phyloP scores from a whole-genome alignment of 2,113 vertebrate genomes.

The Leptobrachium leishanense region DNA sequence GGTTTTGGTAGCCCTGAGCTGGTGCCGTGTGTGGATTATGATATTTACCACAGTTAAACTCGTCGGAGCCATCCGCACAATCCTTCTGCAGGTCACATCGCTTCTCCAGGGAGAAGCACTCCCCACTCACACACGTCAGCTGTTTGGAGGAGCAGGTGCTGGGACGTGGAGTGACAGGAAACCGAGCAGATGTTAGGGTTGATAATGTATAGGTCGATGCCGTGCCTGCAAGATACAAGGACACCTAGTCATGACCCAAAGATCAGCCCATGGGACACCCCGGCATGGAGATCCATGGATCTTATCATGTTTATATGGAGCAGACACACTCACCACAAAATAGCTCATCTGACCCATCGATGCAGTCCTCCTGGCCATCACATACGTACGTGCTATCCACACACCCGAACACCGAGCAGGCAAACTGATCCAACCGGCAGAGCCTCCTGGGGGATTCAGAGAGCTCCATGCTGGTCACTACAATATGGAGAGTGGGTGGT shows the following conservation, averaged over 20 bases:
- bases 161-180: conserved; percentile 37
- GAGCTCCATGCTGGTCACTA: conserved; percentile 46
- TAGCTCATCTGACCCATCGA: conserved; percentile 76
- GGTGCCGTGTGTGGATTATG: background rate
- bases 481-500: background rate
- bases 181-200: conserved; percentile 35
- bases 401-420: conserved; percentile 71
- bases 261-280: too few species aligned
- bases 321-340: conserved; percentile 67
- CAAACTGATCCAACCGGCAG: conserved; percentile 71
- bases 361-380: conserved; percentile 71
- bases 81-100: conserved; percentile 75
- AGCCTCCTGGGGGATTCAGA: conserved; percentile 55
- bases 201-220: conserved; percentile 43
- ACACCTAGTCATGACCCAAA: too few species aligned
- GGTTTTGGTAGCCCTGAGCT: background rate
- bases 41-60: conserved; percentile 74
- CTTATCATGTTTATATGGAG: background rate
- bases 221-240: conserved; percentile 46
- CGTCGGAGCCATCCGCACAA: conserved; percentile 81
- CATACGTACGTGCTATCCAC: conserved; percentile 70
- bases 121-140: conserved; percentile 75
- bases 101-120: conserved; percentile 72
- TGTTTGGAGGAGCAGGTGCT: conserved; percentile 75
- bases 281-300: background rate